phyloP scores from a whole-genome alignment of 2,113 vertebrate species.

The Cryptomyrus ogoouensis region DNA sequence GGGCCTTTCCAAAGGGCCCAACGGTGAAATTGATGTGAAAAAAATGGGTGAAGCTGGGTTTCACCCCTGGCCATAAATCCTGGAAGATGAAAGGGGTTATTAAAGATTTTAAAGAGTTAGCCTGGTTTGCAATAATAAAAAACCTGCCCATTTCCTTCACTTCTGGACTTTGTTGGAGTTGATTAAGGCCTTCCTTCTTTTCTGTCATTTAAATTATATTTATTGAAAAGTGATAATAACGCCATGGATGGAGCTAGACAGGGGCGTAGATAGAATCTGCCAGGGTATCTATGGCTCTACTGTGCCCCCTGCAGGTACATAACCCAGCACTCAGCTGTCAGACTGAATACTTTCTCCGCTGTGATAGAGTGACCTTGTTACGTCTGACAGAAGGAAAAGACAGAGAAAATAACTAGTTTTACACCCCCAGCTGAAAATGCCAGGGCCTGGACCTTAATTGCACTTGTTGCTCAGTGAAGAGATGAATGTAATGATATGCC shows the following conservation, averaged over 20 bases:
- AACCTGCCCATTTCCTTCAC: neutral
- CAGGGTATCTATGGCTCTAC: neutral
- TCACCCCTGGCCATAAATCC: neutral
- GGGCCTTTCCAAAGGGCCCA: neutral
- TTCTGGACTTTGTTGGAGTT: neutral
- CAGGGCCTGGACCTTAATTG: neutral
- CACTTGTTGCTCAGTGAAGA: neutral
- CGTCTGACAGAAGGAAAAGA: neutral
- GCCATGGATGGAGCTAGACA: neutral
- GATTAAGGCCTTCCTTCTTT: neutral
- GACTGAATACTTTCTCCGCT: neutral
- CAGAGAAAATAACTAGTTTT: neutral
- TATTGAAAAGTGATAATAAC: neutral
- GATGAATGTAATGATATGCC: neutral
- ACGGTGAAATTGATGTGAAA: neutral
- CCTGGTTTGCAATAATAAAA: neutral
- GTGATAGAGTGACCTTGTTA: neutral
- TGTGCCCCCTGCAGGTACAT: neutral
- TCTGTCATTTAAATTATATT: neutral
- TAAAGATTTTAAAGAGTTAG: neutral
- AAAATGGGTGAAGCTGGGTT: neutral
- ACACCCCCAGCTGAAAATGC: neutral
- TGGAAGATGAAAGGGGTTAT: neutral
- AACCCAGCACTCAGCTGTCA: neutral
- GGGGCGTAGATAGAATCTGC: neutral